Evolutionary conservation across 2,797 vertebrate species (phyloP).

Genomic region (Hyperoplus lanceolatus): DNA sequence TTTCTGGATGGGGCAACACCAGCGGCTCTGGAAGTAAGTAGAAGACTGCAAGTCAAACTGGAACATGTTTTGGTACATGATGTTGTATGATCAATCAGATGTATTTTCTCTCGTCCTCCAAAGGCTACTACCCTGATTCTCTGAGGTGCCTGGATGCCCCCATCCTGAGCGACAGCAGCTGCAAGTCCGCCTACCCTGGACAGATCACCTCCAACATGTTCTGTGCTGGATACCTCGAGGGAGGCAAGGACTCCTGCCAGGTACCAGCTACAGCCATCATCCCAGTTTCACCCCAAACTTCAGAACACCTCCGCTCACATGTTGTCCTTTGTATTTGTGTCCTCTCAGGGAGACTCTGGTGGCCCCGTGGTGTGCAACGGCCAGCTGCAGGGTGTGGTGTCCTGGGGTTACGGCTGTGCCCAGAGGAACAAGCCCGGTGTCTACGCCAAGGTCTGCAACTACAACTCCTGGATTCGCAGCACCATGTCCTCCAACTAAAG

Average conservation of each 20-base stretch:
- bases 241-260: slow-evolving; percentile 92
- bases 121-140: slow-evolving; percentile 74
- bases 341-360: background rate
- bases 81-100: background rate
- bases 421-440: slow-evolving; percentile 83
- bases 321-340: background rate
- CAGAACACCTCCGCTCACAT: slow-evolving; percentile 26
- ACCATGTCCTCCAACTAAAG: slow-evolving; percentile 83
- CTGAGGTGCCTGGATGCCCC: slow-evolving; percentile 88
- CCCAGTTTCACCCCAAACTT: background rate
- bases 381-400: slow-evolving; percentile 84
- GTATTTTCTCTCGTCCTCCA: background rate
- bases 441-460: slow-evolving; percentile 87
- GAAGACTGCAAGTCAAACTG: background rate
- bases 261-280: slow-evolving; percentile 63
- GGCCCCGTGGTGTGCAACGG: background rate
- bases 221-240: slow-evolving; percentile 89
- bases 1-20: slow-evolving; percentile 92
- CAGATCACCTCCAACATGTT: slow-evolving; percentile 89
- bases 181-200: slow-evolving; percentile 84
- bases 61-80: too few species aligned
- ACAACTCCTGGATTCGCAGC: slow-evolving; percentile 80
- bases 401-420: slow-evolving; percentile 88
- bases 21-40: slow-evolving; percentile 85
- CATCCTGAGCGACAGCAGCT: slow-evolving; percentile 82